A percentile compares a stretch with the other conserved stretches of the same genome.
phyloP scores from a whole-genome alignment of 2,888 invertebrate genomes.

The Phrixothrix hirtus region DNA sequence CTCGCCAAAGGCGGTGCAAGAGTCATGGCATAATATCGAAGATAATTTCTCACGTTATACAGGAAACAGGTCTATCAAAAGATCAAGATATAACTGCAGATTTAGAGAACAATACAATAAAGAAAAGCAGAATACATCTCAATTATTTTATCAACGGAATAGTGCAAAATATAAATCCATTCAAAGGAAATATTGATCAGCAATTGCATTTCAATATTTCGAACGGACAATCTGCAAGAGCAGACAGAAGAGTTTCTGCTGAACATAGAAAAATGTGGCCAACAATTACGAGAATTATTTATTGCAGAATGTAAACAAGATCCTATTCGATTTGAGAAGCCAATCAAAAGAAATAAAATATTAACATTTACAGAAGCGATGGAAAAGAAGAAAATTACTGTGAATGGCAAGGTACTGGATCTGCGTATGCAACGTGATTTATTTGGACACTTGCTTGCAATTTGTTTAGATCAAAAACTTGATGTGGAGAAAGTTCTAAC shows the following conservation, averaged over 20 bases:
- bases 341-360: slow-evolving; percentile 1
- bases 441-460: neutral
- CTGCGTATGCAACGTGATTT: slow-evolving; percentile 2
- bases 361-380: neutral
- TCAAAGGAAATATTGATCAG: neutral
- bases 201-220: neutral
- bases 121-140: neutral
- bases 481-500: slow-evolving; percentile 32
- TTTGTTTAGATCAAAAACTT: slow-evolving; percentile 28
- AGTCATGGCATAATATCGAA: neutral
- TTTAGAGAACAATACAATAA: neutral
- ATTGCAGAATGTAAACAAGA: neutral
- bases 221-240: neutral
- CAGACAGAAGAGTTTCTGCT: neutral
- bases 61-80: neutral
- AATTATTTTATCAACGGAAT: neutral
- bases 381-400: neutral
- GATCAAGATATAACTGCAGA: neutral
- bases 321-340: neutral
- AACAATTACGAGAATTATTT: neutral
- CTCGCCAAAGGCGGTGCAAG: slow-evolving; percentile 3
- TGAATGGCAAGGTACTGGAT: neutral
- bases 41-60: neutral
- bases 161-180: slow-evolving; percentile 3
- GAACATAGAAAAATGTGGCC: neutral